These are phyloP conservation scores for Thrips palmi DNA, from an alignment of 1,140 invertebrate species.

Conservation along the genomic window DNA sequence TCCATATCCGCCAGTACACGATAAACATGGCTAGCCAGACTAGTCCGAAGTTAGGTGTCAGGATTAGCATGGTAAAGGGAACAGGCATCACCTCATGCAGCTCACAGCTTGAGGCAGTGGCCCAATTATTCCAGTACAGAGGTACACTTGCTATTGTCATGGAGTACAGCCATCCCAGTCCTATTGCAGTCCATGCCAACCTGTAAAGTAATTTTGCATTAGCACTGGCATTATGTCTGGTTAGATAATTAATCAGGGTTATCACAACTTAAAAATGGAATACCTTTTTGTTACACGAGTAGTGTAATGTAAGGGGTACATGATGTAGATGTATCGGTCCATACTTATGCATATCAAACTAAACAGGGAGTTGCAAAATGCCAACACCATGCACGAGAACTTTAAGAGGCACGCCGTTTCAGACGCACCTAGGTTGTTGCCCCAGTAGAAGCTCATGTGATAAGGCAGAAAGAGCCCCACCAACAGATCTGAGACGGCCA, in stretches of 20 bases:
- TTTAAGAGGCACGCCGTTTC: slow-evolving; percentile 41
- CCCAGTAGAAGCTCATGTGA: slow-evolving; percentile 48
- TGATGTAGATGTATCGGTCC: slow-evolving; percentile 64
- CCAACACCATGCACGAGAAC: slow-evolving; percentile 49
- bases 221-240: slow-evolving; percentile 13
- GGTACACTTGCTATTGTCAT: slow-evolving; percentile 40
- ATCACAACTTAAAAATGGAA: slow-evolving; percentile 4
- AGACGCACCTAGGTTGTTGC: slow-evolving; percentile 30
- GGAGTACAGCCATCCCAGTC: slow-evolving; percentile 38
- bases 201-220: slow-evolving; percentile 15
- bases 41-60: slow-evolving; percentile 43
- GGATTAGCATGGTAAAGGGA: slow-evolving; percentile 39
- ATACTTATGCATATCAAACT: slow-evolving; percentile 67
- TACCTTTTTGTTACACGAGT: slow-evolving; percentile 19
- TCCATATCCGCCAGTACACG: slow-evolving; percentile 55
- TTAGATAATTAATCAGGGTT: neutral
- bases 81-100: slow-evolving; percentile 28
- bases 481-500: slow-evolving; percentile 52
- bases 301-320: slow-evolving; percentile 59
- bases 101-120: slow-evolving; percentile 31
- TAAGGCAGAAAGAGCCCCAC: slow-evolving; percentile 53
- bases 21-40: slow-evolving; percentile 50
- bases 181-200: slow-evolving; percentile 35
- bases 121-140: slow-evolving; percentile 53
- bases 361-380: slow-evolving; percentile 55